These are phyloP conservation scores for Toxotes lorentzi DNA, from an alignment of 2,797 vertebrate genomes.

Conservation along the genomic window DNA sequence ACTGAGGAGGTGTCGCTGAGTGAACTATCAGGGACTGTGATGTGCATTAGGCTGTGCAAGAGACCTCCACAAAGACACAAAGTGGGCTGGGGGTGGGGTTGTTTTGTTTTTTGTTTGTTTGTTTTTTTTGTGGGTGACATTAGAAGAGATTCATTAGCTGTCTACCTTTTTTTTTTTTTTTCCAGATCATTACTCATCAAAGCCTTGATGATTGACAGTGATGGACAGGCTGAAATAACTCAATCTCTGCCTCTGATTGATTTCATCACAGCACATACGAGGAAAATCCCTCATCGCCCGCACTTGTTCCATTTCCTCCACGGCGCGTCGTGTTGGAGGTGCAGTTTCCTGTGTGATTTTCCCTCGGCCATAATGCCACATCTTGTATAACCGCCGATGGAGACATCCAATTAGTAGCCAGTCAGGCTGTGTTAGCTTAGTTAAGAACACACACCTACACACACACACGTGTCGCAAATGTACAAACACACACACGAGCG, in stretches of 20 bases:
- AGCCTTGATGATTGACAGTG: constrained; percentile 60
- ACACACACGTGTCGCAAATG: constrained; percentile 31
- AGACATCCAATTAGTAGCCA: constrained; percentile 82
- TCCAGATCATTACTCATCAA: constrained; percentile 68
- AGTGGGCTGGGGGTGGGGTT: background rate
- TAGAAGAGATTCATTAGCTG: constrained; percentile 61
- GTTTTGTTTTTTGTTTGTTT: background rate
- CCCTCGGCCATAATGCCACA: constrained; percentile 53
- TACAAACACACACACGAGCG: constrained; percentile 44
- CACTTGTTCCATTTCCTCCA: constrained; percentile 30
- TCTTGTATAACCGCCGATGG: constrained; percentile 62
- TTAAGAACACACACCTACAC: constrained; percentile 73
- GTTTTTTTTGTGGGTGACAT: constrained; percentile 23
- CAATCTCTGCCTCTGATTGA: constrained; percentile 52
- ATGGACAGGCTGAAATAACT: constrained; percentile 59
- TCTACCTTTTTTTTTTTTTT: constrained; percentile 39
- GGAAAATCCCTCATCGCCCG: constrained; percentile 47
- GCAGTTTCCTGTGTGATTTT: constrained; percentile 48
- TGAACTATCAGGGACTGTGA: constrained; percentile 76
- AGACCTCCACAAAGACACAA: constrained; percentile 56
- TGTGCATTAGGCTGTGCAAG: constrained; percentile 65
- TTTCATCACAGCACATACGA: constrained; percentile 39
- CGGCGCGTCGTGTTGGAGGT: constrained; percentile 17
- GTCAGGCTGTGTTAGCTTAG: constrained; percentile 77
- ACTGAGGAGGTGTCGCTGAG: constrained; percentile 72